Conservation (phyloP, 2,888 invertebrate species). For the Diaperis boleti region DNA sequence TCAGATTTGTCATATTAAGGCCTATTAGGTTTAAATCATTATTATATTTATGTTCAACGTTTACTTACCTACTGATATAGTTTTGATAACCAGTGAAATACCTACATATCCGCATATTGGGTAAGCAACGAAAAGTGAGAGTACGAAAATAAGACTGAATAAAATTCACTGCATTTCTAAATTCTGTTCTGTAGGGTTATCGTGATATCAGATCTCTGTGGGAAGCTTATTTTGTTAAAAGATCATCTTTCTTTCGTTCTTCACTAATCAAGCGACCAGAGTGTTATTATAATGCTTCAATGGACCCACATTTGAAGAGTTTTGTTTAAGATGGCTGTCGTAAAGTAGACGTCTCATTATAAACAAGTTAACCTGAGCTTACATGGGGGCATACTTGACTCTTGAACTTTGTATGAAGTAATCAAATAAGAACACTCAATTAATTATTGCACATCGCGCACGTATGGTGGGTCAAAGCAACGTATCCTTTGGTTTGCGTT, state of each 20-base stretch:
- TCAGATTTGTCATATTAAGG: too few relatives aligned
- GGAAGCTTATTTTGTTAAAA: slow-evolving; percentile 40
- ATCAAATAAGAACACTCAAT: slow-evolving; percentile 31
- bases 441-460: slow-evolving; percentile 24
- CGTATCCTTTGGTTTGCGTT: slow-evolving; percentile 11
- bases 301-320: slow-evolving; percentile 22
- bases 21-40: too few relatives aligned
- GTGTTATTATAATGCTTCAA: slow-evolving; percentile 20
- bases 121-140: neutral
- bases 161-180: neutral
- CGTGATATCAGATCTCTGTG: slow-evolving; percentile 46
- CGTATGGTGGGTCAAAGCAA: neutral
- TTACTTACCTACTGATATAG: too few relatives aligned
- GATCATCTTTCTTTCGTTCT: slow-evolving; percentile 34
- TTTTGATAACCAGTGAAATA: too few relatives aligned
- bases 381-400: slow-evolving; percentile 23
- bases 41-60: too few relatives aligned
- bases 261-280: slow-evolving; percentile 15
- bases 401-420: slow-evolving; percentile 28
- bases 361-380: slow-evolving; percentile 22
- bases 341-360: slow-evolving; percentile 14
- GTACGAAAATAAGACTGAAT: neutral
- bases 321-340: slow-evolving; percentile 14
- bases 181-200: slow-evolving; percentile 3
- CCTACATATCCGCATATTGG: neutral